phyloP scores from a whole-genome alignment of 1,140 invertebrate species.

The Wiebesia pumilae region DNA sequence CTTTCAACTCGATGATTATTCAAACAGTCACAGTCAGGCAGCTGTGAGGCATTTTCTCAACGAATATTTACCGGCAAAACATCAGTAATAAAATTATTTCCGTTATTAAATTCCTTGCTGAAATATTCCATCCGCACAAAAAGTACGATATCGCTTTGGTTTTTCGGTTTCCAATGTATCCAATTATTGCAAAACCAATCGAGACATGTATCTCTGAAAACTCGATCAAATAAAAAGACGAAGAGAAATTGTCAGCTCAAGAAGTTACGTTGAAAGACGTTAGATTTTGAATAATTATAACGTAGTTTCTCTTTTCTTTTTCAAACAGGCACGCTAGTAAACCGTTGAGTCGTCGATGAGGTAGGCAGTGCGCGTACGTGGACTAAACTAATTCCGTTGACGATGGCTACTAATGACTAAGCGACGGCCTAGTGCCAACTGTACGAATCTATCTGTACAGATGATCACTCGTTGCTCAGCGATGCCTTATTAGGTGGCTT shows the following conservation, averaged over 20 bases:
- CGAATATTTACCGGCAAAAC: background rate
- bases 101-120: background rate
- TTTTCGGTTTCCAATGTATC: background rate
- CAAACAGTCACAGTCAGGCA: background rate
- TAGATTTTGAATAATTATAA: background rate
- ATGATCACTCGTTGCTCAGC: constrained; percentile 22
- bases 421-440: constrained; percentile 14
- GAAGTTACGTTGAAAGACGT: background rate
- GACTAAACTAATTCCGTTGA: background rate
- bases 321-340: too few species aligned
- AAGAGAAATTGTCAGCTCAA: background rate
- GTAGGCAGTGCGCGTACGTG: too few species aligned
- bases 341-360: too few species aligned
- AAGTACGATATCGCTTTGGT: background rate
- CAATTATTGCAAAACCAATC: background rate
- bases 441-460: constrained; percentile 28
- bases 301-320: too few species aligned
- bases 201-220: background rate
- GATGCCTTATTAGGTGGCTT: constrained; percentile 24
- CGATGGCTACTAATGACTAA: constrained; percentile 16
- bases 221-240: background rate
- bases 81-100: background rate
- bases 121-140: background rate
- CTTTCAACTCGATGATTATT: background rate
- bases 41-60: background rate